These are phyloP conservation scores for Ptyas mucosa DNA, from an alignment of 2,113 vertebrate species.

Conservation along the genomic window DNA sequence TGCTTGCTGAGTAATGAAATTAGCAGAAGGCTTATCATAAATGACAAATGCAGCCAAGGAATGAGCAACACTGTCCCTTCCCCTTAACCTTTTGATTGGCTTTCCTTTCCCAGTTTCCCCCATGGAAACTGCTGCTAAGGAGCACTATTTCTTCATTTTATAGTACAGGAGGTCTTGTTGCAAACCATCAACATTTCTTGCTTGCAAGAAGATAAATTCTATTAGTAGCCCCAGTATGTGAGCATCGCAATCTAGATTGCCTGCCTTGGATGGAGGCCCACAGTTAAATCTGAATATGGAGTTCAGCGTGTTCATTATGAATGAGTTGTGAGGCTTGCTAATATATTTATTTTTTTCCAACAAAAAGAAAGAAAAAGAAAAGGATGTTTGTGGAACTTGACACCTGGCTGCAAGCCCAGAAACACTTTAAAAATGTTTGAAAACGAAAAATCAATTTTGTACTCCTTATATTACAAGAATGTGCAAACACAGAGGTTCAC, in stretches of 20 bases:
- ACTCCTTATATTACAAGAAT: neutral
- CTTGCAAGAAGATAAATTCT: neutral
- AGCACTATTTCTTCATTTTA: neutral
- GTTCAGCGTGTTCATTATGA: conserved; percentile 24
- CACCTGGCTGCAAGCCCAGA: conserved; percentile 9
- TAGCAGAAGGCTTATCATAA: conserved; percentile 20
- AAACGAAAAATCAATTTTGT: conserved; percentile 18
- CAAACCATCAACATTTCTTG: neutral
- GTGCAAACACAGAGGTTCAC: conserved; percentile 1
- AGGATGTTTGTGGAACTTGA: neutral
- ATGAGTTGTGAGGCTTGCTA: neutral
- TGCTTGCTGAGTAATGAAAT: conserved; percentile 59
- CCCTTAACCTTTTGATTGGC: neutral
- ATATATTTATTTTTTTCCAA: neutral
- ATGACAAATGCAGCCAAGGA: conserved; percentile 10
- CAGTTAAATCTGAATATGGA: neutral
- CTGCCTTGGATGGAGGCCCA: neutral
- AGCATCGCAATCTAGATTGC: neutral
- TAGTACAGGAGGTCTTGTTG: neutral
- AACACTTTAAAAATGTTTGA: conserved; percentile 15
- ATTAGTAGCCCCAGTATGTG: neutral
- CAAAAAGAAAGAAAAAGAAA: neutral
- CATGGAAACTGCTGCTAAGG: conserved; percentile 1
- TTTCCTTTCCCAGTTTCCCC: neutral
- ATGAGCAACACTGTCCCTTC: neutral